Conservation (phyloP, 1,140 invertebrate genomes). For the Ruditapes philippinarum region DNA sequence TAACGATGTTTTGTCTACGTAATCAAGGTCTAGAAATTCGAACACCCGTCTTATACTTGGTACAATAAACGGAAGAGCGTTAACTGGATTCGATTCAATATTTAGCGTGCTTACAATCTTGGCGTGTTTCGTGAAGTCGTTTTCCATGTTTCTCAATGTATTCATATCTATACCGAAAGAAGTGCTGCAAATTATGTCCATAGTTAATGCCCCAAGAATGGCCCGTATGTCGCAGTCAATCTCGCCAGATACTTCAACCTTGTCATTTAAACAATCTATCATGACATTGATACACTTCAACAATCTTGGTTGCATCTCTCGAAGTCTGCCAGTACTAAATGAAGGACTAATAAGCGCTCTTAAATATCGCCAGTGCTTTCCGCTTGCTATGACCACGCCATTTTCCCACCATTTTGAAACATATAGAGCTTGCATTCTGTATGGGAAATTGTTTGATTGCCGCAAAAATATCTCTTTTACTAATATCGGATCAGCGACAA, state of each 20-base stretch:
- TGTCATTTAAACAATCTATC: background rate
- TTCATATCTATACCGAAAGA: conserved; percentile 45
- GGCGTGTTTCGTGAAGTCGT: conserved; percentile 47
- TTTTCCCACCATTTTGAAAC: conserved; percentile 57
- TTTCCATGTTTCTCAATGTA: conserved; percentile 4
- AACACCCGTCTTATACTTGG: background rate
- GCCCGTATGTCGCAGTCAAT: conserved; percentile 1
- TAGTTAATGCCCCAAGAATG: conserved; percentile 26
- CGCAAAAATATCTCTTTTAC: conserved; percentile 48
- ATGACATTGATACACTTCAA: background rate
- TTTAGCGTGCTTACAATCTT: conserved; percentile 54
- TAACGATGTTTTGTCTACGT: conserved; percentile 29
- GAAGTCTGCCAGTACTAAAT: background rate
- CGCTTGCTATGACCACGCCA: conserved; percentile 32
- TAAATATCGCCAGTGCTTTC: conserved; percentile 35
- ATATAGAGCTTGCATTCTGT: conserved; percentile 53
- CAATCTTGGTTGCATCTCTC: background rate
- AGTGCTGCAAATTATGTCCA: conserved; percentile 41
- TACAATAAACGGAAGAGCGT: conserved; percentile 25
- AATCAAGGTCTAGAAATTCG: conserved; percentile 21
- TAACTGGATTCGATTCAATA: conserved; percentile 40
- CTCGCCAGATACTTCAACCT: background rate
- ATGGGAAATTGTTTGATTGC: conserved; percentile 39
- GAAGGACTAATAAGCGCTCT: conserved; percentile 25
- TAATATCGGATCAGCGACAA: conserved; percentile 24